phyloP scores from a whole-genome alignment of 1,140 invertebrate species.

The Euura saliciscinereae region DNA sequence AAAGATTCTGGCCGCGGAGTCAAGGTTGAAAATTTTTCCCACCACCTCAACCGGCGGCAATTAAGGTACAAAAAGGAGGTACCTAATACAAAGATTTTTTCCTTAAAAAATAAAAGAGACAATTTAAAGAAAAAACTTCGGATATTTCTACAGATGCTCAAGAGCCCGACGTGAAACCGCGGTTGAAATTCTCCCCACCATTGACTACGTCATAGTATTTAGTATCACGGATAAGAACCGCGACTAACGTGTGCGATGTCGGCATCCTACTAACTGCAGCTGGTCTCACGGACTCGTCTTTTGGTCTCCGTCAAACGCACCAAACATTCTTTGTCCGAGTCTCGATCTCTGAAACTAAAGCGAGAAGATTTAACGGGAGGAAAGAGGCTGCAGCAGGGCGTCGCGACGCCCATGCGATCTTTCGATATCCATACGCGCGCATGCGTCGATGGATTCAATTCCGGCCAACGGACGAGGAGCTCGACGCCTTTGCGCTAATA shows the following conservation, averaged over 20 bases:
- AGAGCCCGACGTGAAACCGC: neutral
- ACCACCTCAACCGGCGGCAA: neutral
- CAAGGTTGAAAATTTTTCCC: conserved; percentile 1
- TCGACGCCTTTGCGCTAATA: neutral
- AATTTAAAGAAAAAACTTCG: neutral
- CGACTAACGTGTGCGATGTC: neutral
- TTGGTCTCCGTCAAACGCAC: neutral
- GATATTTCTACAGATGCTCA: conserved; percentile 7
- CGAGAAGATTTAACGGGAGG: neutral
- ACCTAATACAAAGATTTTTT: too few species aligned
- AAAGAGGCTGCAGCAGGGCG: neutral
- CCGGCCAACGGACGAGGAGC: neutral
- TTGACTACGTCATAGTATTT: neutral
- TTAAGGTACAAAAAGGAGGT: too few species aligned
- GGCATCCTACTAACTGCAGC: neutral
- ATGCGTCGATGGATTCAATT: neutral
- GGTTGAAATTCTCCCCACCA: neutral
- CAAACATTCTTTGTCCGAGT: neutral
- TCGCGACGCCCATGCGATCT: neutral
- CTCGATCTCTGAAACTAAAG: neutral
- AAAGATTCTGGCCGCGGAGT: neutral
- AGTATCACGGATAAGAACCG: neutral
- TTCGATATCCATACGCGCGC: neutral
- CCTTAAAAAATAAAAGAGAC: neutral
- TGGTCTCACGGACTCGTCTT: neutral